Percentiles rank a stretch among this genome's conserved stretches.
These are phyloP conservation scores for Nasonia giraulti DNA, from an alignment of 1,140 invertebrate species.

Conservation along the genomic window DNA sequence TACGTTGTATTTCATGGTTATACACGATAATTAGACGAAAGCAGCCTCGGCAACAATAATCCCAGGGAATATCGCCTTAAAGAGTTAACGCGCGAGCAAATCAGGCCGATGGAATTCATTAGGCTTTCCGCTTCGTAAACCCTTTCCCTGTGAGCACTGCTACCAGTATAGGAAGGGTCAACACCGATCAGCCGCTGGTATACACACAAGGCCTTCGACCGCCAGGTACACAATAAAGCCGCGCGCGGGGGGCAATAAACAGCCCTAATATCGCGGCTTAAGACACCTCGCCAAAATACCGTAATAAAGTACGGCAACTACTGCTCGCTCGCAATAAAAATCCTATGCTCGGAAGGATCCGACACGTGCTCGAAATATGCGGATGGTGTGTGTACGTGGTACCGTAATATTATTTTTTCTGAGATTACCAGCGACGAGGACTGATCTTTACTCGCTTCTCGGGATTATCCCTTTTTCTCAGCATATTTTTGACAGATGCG, in stretches of 20 bases:
- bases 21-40: too few relatives aligned
- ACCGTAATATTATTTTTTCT: constrained; percentile 13
- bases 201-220: not conserved
- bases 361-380: too few relatives aligned
- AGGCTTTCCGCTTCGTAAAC: constrained; percentile 1
- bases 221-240: constrained; percentile 2
- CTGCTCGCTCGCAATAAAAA: constrained; percentile 4
- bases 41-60: too few relatives aligned
- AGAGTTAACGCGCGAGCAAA: not conserved
- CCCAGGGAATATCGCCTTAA: not conserved
- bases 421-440: too few relatives aligned
- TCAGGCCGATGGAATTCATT: constrained; percentile 5
- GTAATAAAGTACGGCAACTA: constrained; percentile 38
- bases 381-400: too few relatives aligned
- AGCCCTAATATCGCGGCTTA: not conserved
- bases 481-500: too few relatives aligned
- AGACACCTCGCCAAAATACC: not conserved
- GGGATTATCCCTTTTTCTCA: too few relatives aligned
- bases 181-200: too few relatives aligned
- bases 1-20: too few relatives aligned
- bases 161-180: too few relatives aligned
- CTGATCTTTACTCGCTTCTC: not conserved
- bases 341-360: not conserved
- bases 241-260: not conserved
- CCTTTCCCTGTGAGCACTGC: not conserved